Percentiles rank a stretch among this genome's conserved stretches.
These are phyloP conservation scores for Gryllus longicercus DNA, from an alignment of 2,888 invertebrate genomes.

Conservation along the genomic window DNA sequence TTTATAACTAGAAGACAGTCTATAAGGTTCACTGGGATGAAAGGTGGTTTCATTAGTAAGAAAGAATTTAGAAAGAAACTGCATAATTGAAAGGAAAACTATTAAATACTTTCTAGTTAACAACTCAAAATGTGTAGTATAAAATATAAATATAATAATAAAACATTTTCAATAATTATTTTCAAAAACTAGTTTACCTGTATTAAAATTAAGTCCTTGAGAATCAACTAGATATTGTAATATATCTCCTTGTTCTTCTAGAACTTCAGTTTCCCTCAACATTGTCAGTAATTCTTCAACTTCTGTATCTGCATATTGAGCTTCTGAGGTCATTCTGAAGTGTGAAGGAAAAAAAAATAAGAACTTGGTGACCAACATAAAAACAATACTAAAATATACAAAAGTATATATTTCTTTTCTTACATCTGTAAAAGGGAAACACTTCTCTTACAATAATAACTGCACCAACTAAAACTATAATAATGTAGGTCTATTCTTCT, in stretches of 20 bases:
- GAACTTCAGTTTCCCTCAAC: conserved; percentile 85
- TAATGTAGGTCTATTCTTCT: too few relatives aligned
- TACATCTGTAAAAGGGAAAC: neutral
- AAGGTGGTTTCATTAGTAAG: too few relatives aligned
- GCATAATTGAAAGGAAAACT: too few relatives aligned
- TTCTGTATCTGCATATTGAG: conserved; percentile 72
- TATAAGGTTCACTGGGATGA: too few relatives aligned
- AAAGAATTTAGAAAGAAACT: too few relatives aligned
- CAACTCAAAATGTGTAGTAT: conserved; percentile 31
- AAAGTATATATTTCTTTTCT: neutral
- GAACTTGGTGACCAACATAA: neutral
- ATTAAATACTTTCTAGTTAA: too few relatives aligned
- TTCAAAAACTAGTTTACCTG: conserved; percentile 52
- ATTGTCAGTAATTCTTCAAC: conserved; percentile 87
- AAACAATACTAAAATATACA: conserved; percentile 3
- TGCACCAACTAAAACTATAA: too few relatives aligned
- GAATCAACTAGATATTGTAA: conserved; percentile 92
- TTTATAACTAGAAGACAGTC: too few relatives aligned
- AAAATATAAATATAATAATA: conserved; percentile 11
- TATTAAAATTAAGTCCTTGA: conserved; percentile 77
- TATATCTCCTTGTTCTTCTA: conserved; percentile 98
- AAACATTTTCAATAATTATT: conserved; percentile 22
- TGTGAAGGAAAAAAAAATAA: too few relatives aligned
- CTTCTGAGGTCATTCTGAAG: conserved; percentile 41
- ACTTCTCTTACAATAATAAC: neutral